Base-by-base conservation (phyloP, 2,888 invertebrate genomes). In the Agriopis aurantiaria region DNA sequence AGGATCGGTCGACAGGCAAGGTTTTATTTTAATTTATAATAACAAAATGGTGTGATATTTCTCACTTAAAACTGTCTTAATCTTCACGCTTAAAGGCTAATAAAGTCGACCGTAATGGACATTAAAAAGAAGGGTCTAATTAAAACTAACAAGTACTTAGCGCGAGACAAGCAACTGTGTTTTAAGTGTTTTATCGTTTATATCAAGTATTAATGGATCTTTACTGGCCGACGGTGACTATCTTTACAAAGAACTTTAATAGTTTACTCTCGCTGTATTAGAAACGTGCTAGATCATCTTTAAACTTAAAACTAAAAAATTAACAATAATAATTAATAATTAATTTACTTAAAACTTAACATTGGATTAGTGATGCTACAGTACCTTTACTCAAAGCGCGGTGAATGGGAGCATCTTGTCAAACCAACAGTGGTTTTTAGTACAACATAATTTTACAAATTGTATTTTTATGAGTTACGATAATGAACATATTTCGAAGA, bases 111-210 rank as follows among this genome's bases (percentile, higher is more conserved):
- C 51, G 23, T 59, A 56, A 69, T 56, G 49, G 49, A 43, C 56
- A 14, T 60, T 52, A 43, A 59, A 63, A 55, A 63, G 45, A 53
- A 69, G 64, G 49, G 65, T 40, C 68, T 64, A 71, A 71, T 71
- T 68, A 71, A 68, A 71, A 65, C 62, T 52, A 62, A 68, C 46
- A 23, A 58, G 23, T 67, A 57, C 71, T 68, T 45, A 11, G 33
- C 51, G 23, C 45, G 63, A 67, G 51, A 51, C 41, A 8, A 14
- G 52, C 66, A 65, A 61, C 57, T 57, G 57, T 46, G 55, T 8
- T 14, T 60, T 49, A 68, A 67, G 64, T 69, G 69, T 64, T 72
- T 72, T 66, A 72, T 69, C 23, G 60, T 49, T 53, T 45, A 45
- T 46, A 58, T 58, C 46, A 58, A 58, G 9, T 58, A 58, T 58